Conservation (phyloP, 2,797 vertebrate genomes). For the Pangasius djambal region DNA sequence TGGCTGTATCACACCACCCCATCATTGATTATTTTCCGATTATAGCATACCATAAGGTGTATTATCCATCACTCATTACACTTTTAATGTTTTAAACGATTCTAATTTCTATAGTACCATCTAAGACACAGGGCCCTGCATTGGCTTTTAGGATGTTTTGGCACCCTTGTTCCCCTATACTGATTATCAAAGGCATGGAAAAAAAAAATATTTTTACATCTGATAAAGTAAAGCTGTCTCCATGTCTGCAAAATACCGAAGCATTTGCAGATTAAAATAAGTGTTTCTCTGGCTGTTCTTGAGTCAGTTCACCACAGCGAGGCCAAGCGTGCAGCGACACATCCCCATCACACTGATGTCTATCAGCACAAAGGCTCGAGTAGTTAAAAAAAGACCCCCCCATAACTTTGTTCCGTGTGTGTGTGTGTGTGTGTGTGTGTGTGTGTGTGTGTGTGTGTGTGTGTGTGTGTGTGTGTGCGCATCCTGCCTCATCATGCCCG, state of each 20-base stretch:
- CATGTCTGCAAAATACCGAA: not conserved
- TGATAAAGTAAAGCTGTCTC: not conserved
- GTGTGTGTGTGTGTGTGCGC: not conserved
- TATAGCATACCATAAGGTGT: no score
- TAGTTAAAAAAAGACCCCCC: not conserved
- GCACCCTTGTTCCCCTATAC: not conserved
- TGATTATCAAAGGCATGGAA: not conserved
- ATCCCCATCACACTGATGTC: conserved; percentile 12
- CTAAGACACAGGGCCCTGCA: not conserved
- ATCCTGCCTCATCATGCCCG: conserved; percentile 23
- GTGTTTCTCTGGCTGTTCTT: not conserved
- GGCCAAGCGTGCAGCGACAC: conserved; percentile 19
- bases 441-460: not conserved
- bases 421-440: conserved; percentile 10
- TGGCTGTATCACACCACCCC: not conserved
- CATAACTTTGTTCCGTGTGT: not conserved
- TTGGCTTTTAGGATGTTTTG: not conserved
- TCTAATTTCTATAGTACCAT: not conserved
- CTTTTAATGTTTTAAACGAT: not conserved
- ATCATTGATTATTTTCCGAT: not conserved
- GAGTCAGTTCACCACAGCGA: not conserved
- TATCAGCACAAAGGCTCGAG: conserved; percentile 25
- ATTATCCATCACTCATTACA: not conserved
- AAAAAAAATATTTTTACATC: not conserved
- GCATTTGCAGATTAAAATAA: not conserved